Evolutionary conservation across 1,140 invertebrate species (phyloP).

Genomic region (Neotoxoptera formosana): DNA sequence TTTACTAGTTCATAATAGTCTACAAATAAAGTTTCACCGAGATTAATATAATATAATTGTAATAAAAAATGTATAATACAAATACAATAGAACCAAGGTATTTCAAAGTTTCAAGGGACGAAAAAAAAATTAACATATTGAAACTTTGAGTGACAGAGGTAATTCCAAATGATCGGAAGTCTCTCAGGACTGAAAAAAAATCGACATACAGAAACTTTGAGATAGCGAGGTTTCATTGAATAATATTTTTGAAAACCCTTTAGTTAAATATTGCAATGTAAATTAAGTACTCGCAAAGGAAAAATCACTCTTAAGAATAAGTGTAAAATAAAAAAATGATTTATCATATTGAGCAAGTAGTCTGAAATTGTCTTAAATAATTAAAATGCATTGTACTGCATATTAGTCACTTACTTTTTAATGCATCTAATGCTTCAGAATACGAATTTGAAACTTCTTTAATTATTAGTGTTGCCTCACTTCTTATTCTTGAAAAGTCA

Average conservation of each 20-base stretch:
- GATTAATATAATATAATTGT: neutral
- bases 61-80: neutral
- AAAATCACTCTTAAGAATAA: neutral
- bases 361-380: neutral
- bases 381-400: neutral
- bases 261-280: no score
- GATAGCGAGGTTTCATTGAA: no score
- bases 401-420: constrained; percentile 28
- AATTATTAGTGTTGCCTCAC: neutral
- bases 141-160: no score
- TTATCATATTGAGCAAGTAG: neutral
- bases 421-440: constrained; percentile 27
- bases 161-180: no score
- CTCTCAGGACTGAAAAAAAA: no score
- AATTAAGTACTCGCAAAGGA: no score
- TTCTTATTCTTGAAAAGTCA: neutral
- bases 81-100: no score
- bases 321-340: neutral
- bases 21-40: constrained; percentile 58
- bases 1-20: constrained; percentile 59
- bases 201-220: no score
- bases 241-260: neutral
- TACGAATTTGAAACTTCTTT: constrained; percentile 43
- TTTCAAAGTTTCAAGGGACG: no score
- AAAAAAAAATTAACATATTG: no score